Evolutionary conservation across 2,113 vertebrate species (phyloP).

Genomic region (Chascanopsetta lugubris): DNA sequence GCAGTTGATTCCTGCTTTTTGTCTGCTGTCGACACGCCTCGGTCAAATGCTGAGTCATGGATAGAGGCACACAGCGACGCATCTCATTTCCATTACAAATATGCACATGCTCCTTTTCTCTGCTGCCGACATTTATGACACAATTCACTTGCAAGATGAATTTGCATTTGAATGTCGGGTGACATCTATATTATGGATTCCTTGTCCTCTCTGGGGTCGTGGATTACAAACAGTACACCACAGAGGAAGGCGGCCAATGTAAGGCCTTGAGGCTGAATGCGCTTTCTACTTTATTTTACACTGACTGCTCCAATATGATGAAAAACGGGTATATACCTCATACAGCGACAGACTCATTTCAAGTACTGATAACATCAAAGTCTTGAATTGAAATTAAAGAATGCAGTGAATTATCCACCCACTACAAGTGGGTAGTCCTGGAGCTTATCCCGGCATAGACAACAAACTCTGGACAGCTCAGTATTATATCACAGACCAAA

Average conservation of each 20-base stretch:
- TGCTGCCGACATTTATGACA: not conserved
- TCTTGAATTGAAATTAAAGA: no score
- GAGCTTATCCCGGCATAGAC: no score
- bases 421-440: no score
- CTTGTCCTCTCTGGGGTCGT: not conserved
- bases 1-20: slow-evolving; percentile 14
- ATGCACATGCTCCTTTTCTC: not conserved
- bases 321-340: not conserved
- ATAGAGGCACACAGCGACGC: not conserved
- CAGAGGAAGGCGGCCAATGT: not conserved
- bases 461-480: no score
- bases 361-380: not conserved
- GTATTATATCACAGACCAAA: no score
- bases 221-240: not conserved
- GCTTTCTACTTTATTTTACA: not conserved
- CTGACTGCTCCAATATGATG: not conserved
- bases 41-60: not conserved
- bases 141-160: not conserved
- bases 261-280: not conserved
- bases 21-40: not conserved
- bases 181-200: not conserved
- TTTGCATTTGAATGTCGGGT: not conserved
- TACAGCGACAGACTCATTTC: not conserved
- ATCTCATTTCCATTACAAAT: not conserved
- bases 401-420: no score